Conservation (phyloP, 2,113 vertebrate species). For the Mola mola region DNA sequence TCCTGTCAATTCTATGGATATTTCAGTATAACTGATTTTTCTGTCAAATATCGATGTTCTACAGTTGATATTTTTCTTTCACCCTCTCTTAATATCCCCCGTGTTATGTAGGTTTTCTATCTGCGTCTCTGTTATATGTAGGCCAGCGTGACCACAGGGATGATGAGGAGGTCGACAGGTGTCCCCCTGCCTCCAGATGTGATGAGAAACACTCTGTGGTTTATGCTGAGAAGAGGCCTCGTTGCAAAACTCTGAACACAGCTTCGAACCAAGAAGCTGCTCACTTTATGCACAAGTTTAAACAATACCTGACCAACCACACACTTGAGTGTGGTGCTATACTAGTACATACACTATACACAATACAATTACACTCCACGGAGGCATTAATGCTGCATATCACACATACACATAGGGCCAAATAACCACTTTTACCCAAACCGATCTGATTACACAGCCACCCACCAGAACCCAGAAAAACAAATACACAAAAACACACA, state of each 20-base stretch:
- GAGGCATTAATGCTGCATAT: too few relatives aligned
- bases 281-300: not conserved
- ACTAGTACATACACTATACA: too few relatives aligned
- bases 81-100: not conserved
- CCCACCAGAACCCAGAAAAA: too few relatives aligned
- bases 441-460: too few relatives aligned
- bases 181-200: slow-evolving; percentile 66
- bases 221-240: slow-evolving; percentile 65
- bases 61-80: not conserved
- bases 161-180: slow-evolving; percentile 49
- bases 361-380: too few relatives aligned
- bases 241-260: slow-evolving; percentile 21
- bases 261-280: not conserved
- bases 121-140: slow-evolving; percentile 48
- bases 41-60: too few relatives aligned
- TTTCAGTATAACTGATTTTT: too few relatives aligned
- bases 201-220: slow-evolving; percentile 57
- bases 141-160: slow-evolving; percentile 64
- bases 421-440: not conserved
- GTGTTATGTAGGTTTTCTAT: slow-evolving; percentile 3
- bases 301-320: not conserved
- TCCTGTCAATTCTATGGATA: too few relatives aligned
- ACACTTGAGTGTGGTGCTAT: too few relatives aligned
- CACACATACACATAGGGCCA: too few relatives aligned
- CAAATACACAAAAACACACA: too few relatives aligned